A percentile compares a stretch with the other conserved stretches of the same genome.
Evolutionary conservation across 2,113 vertebrate genomes (phyloP).

Genomic region (Limanda limanda): DNA sequence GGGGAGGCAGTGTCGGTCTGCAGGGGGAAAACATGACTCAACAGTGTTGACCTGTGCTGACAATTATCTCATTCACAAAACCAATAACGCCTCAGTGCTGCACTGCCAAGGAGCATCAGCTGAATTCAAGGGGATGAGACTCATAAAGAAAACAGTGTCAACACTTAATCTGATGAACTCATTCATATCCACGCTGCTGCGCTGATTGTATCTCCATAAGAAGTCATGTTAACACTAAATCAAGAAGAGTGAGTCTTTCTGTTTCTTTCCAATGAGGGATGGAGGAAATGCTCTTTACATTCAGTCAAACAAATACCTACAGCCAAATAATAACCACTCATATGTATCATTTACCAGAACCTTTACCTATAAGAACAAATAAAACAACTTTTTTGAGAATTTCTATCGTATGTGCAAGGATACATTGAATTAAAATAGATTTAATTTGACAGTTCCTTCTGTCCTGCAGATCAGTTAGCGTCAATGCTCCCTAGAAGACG

Average conservation of each 20-base stretch:
- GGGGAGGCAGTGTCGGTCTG: slow-evolving; percentile 43
- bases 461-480: no score
- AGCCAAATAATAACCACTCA: background rate
- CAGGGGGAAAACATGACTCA: slow-evolving; percentile 6
- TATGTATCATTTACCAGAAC: background rate
- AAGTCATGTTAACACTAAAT: slow-evolving; percentile 47
- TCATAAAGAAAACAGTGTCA: slow-evolving; percentile 35
- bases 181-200: slow-evolving; percentile 9
- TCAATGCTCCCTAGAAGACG: background rate
- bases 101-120: slow-evolving; percentile 25
- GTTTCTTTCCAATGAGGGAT: slow-evolving; percentile 1
- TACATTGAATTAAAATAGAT: background rate
- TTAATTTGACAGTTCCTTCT: no score
- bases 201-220: slow-evolving; percentile 54
- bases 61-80: slow-evolving; percentile 65
- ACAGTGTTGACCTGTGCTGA: background rate
- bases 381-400: background rate
- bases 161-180: slow-evolving; percentile 47
- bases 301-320: no score
- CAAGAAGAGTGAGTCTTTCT: slow-evolving; percentile 1
- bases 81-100: slow-evolving; percentile 33
- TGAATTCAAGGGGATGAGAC: background rate
- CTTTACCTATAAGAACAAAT: no score
- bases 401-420: background rate
- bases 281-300: no score